Conservation (phyloP, 2,797 vertebrate genomes). For the Cossypha polioptera region DNA sequence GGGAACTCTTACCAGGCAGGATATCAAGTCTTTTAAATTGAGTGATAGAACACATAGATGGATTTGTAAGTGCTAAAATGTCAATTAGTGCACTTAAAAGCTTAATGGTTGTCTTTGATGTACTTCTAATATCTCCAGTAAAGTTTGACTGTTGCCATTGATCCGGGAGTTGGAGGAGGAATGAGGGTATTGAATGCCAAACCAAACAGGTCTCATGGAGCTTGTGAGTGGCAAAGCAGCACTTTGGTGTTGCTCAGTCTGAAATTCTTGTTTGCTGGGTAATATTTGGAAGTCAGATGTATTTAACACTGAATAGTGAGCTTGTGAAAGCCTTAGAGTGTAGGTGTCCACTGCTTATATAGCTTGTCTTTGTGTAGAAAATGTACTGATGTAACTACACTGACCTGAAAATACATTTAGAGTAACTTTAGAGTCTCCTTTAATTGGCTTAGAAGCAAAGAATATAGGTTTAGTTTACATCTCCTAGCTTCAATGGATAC, state of each 20-base stretch:
- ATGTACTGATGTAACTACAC: background rate
- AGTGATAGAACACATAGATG: constrained; percentile 39
- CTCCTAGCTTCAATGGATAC: background rate
- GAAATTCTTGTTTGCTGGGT: background rate
- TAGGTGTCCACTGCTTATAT: background rate
- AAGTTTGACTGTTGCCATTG: constrained; percentile 50
- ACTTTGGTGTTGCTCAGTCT: background rate
- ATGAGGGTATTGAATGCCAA: background rate
- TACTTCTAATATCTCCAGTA: constrained; percentile 43
- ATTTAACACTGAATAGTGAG: background rate
- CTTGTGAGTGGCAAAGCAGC: fast-evolving
- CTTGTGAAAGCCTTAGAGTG: background rate
- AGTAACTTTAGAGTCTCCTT: background rate
- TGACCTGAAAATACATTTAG: background rate
- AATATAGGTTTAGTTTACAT: background rate
- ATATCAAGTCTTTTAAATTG: constrained; percentile 3
- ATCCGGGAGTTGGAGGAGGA: background rate
- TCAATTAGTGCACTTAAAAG: constrained; percentile 65
- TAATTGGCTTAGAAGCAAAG: background rate
- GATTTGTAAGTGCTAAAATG: constrained; percentile 63
- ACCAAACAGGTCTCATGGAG: background rate
- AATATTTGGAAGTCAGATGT: background rate
- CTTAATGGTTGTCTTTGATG: constrained; percentile 59
- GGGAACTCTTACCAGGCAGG: background rate
- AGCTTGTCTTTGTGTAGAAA: background rate